Base-by-base conservation (phyloP, 2,113 vertebrate genomes). In the Lophotis ruficrista region DNA sequence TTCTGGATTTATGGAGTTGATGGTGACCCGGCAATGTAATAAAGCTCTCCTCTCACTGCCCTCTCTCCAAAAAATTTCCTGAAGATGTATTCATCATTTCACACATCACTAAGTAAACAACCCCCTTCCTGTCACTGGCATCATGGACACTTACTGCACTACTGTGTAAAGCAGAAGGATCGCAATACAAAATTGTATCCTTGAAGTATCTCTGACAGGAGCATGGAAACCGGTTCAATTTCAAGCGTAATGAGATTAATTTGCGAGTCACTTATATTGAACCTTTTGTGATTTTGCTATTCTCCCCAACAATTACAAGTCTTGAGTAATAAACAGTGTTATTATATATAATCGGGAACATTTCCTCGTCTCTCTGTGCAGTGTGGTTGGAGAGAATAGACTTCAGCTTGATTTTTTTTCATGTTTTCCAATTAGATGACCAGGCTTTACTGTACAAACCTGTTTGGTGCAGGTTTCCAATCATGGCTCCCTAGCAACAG, bases 221-320 rank as follows among this genome's bases (percentile, higher is more conserved):
- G 57, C 77, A 81, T 47, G 80, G 58, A 91, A 96, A 95, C 83
- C 50, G 69, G 56, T 89, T 83, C 92, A 79, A 79, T 95, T 92
- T 90, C 81, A 92, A 90, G 93, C 38, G 18, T 76, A 94, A 93
- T 92, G 91, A 94, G 93, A 94, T 97, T 96, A 90, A 96, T 94
- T 94, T 87, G 83, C 48, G 16, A 96, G 93, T 96, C 96, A 93
- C 84, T 97, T 97, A 73, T 96, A 95, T 93, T 92, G 96, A 97
- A 89, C 68, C 91, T 96, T 96, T 96, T 95, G 94, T 97, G 96
- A 92, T 97, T 98, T 97, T 93, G 66, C 93, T 93, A 70, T 92
- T 85, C 90, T 85, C 31, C 19, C 95, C 56, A 41, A 88, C 62
- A 83, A 73, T 87, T 92, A 69, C 83, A 95, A 72, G 28, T 50